Evolutionary conservation across 1,140 invertebrate genomes (phyloP), one percentile per base, ranked within the genome.

Genomic region (Hypothenemus hampei): DNA sequence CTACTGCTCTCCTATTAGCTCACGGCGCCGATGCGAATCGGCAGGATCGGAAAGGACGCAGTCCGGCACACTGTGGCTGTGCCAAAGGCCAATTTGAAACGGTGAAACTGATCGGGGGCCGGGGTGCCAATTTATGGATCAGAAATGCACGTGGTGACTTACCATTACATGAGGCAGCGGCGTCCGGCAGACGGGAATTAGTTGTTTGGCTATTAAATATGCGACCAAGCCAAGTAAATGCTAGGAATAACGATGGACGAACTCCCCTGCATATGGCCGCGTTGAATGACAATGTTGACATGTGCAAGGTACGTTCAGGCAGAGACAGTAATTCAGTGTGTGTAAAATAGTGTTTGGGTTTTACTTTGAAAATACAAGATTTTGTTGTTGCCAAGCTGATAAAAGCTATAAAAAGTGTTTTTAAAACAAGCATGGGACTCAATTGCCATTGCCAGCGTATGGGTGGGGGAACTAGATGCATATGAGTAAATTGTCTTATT

Each of bases 211-310:
- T 97, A 5, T 74, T 95, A 19, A 81, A 82, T 22, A 84, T 87
- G 60, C 75, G 89, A 51, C 88, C 89, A 0, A 87, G 88, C 36
- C 83, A 90, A 55, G 81, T 95, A 0, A 92, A 96, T 68, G 83
- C 86, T 11, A 82, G 88, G 8, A 98, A 97, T 67, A 89, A 91
- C 62, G 92, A 95, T 66, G 95, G 96, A 0, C 81, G 93, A 58
- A 93, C 90, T 24, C 83, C 92, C 13, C 75, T 99, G 19, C 97
- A 99, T 72, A 86, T 98, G 33, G 93, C 95, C 0, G 93, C 95
- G 0, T 80, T 93, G 26, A 90, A 92, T 65, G 95, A 97, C 64
- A 91, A 97, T 70, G 80, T 96, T 1, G 93, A 96, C 73, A 83
- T 97, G 70, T 95, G 93, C 73, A 93, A 93, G 74, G 76, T 81